These are phyloP conservation scores for Oscheius sp. DNA, from an alignment of 1,140 invertebrate genomes.

Conservation along the genomic window DNA sequence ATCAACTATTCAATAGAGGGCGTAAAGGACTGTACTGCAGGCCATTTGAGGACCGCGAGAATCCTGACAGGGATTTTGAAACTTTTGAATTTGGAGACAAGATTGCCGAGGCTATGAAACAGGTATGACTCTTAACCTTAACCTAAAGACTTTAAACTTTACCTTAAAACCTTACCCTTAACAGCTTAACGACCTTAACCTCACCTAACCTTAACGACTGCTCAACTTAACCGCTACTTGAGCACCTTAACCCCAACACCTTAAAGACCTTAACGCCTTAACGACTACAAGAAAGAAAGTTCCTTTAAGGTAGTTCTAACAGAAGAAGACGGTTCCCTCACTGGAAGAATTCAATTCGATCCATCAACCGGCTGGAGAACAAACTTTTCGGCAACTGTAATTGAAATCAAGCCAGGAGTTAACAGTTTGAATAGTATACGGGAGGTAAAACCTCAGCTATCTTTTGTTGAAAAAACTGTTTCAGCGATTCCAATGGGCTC, in stretches of 20 bases:
- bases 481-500: conserved; percentile 35
- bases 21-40: conserved; percentile 22
- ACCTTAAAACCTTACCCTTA: too few species aligned
- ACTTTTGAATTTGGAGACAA: conserved; percentile 57
- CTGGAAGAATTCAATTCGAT: conserved; percentile 59
- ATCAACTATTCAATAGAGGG: conserved; percentile 51
- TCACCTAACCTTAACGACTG: too few species aligned
- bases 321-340: conserved; percentile 48
- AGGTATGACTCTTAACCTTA: conserved; percentile 32
- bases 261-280: too few species aligned
- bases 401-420: conserved; percentile 27
- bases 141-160: too few species aligned
- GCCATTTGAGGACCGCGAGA: conserved; percentile 35
- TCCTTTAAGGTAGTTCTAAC: not conserved
- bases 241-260: too few species aligned
- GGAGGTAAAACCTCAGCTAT: conserved; percentile 6
- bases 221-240: too few species aligned
- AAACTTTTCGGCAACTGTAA: conserved; percentile 46
- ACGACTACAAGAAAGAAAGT: too few species aligned
- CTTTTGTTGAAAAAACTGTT: not conserved
- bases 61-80: conserved; percentile 51
- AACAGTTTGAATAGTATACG: conserved; percentile 32
- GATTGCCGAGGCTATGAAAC: conserved; percentile 47
- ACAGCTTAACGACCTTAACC: too few species aligned
- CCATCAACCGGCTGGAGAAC: conserved; percentile 47